Evolutionary conservation across 2,797 vertebrate genomes (phyloP), one percentile per base, ranked within the genome.

Genomic region (Lepilemur ruficaudatus): DNA sequence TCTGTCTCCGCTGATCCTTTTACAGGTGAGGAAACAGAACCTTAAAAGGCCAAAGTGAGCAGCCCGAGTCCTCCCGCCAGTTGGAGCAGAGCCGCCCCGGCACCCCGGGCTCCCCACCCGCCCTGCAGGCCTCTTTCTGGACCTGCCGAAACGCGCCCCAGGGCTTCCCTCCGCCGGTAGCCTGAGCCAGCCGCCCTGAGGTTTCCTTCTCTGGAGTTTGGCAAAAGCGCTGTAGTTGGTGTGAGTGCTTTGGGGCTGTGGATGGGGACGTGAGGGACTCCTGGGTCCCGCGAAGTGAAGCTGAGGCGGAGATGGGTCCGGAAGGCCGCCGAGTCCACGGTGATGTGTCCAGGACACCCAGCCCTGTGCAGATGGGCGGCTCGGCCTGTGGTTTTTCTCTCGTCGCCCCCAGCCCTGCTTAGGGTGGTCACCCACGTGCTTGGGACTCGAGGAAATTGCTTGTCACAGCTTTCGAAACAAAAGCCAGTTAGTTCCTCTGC

Each of bases 381-480:
- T 6, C 10, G 23, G 22, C 2, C 25, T 0, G 0, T 30, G 32
- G 32, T 18, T 25, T 6, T 10, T 0, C 6, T 81, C 50, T 5
- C 69, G 5, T 30, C 1, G 0, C 0, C 91, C 12, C 0, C 0
- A 80, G 83, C 86, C 82, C 25, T 32, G 57, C 90, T 97, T 55
- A 41, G 69, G 92, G 28, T 1, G 15, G 85, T 78, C 28, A 4
- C 18, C 23, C 85, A 20, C 4, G 1, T 11, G 15, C 69, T 59
- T 14, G 20, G 86, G 90, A 72, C 67, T 50, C 2, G 32, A 91
- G 73, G 87, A 96, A 86, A 89, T 30, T 0, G n/a, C 73, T 95
- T 73, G 63, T 91, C 59, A 57, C 52, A 67, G 46, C 88, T 83
- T 63, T 84, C 55, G 55, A 87, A 94, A 88, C 73, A 65, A 80